Evolutionary conservation across 2,888 invertebrate genomes (phyloP).

Genomic region (Seira sanloemensis): DNA sequence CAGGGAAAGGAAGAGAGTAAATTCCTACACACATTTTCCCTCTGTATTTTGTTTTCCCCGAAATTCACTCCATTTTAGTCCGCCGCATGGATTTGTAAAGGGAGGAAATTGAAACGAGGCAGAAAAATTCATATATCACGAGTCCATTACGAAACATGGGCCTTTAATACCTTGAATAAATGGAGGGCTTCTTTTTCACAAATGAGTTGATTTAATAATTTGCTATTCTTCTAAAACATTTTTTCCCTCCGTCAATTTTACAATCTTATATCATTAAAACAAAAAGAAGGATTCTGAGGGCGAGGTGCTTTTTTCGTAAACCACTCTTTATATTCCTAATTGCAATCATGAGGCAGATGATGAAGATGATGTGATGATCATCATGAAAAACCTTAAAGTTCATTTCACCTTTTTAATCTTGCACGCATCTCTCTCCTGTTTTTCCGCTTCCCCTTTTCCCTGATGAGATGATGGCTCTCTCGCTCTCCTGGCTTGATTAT

Average conservation of each 20-base stretch:
- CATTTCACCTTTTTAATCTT: constrained; percentile 34
- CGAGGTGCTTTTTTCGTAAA: background rate
- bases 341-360: background rate
- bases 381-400: constrained; percentile 32
- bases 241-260: background rate
- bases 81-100: background rate
- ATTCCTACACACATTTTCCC: background rate
- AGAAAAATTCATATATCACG: background rate
- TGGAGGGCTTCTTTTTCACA: background rate
- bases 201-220: constrained; percentile 49
- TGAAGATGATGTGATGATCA: constrained; percentile 19
- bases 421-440: constrained; percentile 23
- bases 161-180: constrained; percentile 11
- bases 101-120: background rate
- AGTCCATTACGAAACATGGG: background rate
- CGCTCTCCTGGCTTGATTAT: background rate
- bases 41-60: background rate
- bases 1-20: too few relatives aligned
- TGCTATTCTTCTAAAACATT: constrained; percentile 9
- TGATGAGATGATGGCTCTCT: constrained; percentile 13
- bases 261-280: background rate
- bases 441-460: constrained; percentile 9
- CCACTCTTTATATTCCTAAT: background rate
- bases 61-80: too few relatives aligned
- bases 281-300: background rate